A percentile compares a stretch with the other conserved stretches of the same genome.
Conservation (phyloP, 1,140 invertebrate genomes). For the Hyphantria cunea region DNA sequence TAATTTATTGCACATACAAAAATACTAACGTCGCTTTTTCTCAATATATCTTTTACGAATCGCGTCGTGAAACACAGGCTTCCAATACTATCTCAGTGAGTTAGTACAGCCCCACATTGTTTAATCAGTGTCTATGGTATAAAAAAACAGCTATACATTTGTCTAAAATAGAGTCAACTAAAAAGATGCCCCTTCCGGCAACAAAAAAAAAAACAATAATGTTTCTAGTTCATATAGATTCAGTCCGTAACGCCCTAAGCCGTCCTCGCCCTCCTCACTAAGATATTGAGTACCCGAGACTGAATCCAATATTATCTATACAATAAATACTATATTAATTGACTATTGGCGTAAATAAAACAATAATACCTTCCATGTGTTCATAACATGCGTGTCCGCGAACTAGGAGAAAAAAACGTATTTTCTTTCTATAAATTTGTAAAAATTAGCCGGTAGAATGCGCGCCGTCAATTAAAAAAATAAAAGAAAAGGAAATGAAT, state of each 20-base stretch:
- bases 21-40: slow-evolving; percentile 61
- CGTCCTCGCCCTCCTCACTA: background rate
- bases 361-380: slow-evolving; percentile 36
- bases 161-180: slow-evolving; percentile 46
- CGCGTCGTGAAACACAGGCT: slow-evolving; percentile 49
- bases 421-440: slow-evolving; percentile 42
- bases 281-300: slow-evolving; percentile 32
- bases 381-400: slow-evolving; percentile 22
- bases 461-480: slow-evolving; percentile 13
- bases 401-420: slow-evolving; percentile 40
- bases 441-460: slow-evolving; percentile 30
- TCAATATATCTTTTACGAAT: slow-evolving; percentile 34
- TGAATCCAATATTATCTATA: slow-evolving; percentile 45
- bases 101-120: slow-evolving; percentile 27
- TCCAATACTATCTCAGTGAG: slow-evolving; percentile 36
- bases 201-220: slow-evolving; percentile 45
- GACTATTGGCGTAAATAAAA: slow-evolving; percentile 50
- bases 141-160: slow-evolving; percentile 44
- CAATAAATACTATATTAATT: slow-evolving; percentile 59
- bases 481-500: slow-evolving; percentile 41
- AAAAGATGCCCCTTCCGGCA: slow-evolving; percentile 50
- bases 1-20: slow-evolving; percentile 78
- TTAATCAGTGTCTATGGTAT: slow-evolving; percentile 44
- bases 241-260: slow-evolving; percentile 34
- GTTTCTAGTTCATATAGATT: slow-evolving; percentile 39